phyloP scores from a whole-genome alignment of 2,113 vertebrate species.

The Sceloporus undulatus region DNA sequence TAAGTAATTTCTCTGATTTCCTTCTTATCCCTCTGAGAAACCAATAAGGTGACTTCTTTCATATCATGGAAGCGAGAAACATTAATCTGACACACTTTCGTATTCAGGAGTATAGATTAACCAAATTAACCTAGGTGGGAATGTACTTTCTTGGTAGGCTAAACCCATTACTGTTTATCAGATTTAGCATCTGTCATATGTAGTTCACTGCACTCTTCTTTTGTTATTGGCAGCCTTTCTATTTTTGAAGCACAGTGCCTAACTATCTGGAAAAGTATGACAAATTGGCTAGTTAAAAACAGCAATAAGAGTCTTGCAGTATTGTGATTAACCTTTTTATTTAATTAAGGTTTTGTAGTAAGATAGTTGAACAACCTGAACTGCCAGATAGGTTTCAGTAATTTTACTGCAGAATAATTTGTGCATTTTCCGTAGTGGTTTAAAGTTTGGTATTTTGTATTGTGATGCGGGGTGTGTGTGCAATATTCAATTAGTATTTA shows the following conservation, averaged over 20 bases:
- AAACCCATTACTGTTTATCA: background rate
- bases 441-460: background rate
- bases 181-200: background rate
- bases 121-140: background rate
- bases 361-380: constrained; percentile 50
- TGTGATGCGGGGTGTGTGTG: background rate
- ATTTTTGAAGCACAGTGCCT: constrained; percentile 44
- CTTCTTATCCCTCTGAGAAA: background rate
- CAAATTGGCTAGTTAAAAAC: constrained; percentile 42
- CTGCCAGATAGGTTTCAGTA: constrained; percentile 49
- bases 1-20: too few relatives aligned
- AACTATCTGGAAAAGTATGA: constrained; percentile 56
- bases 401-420: constrained; percentile 24
- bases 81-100: too few relatives aligned
- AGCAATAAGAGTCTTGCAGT: constrained; percentile 41
- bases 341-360: constrained; percentile 47
- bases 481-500: background rate
- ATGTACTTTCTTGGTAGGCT: background rate
- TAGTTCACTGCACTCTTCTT: background rate
- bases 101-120: background rate
- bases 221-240: constrained; percentile 35
- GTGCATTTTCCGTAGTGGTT: background rate
- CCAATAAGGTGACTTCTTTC: background rate
- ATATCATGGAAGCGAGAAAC: background rate
- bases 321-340: constrained; percentile 48